phyloP scores from a whole-genome alignment of 2,888 invertebrate genomes.

The Choristoneura rosaceana region DNA sequence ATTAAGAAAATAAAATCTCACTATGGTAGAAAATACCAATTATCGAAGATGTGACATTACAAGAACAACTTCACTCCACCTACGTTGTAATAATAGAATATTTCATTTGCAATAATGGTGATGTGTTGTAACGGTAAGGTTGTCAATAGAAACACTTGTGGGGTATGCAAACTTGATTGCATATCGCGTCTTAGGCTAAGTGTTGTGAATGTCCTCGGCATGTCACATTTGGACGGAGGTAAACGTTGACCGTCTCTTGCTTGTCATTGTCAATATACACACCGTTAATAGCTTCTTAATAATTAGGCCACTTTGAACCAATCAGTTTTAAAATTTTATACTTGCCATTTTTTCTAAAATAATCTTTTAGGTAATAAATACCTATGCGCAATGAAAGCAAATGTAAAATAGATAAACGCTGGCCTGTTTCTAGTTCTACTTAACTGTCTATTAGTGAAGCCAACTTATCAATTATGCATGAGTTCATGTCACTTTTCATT shows the following conservation, averaged over 20 bases:
- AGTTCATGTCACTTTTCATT: conserved; percentile 30
- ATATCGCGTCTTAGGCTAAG: conserved; percentile 41
- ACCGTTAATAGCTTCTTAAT: neutral
- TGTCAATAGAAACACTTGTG: conserved; percentile 46
- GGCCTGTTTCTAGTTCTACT: conserved; percentile 3
- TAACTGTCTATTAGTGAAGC: conserved; percentile 7
- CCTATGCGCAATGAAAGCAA: neutral
- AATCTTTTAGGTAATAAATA: neutral
- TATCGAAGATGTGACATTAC: neutral
- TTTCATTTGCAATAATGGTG: neutral
- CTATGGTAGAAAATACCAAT: neutral
- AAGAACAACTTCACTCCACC: neutral
- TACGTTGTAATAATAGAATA: neutral
- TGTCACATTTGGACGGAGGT: conserved; percentile 7
- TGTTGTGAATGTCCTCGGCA: conserved; percentile 8
- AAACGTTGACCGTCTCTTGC: neutral
- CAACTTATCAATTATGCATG: conserved; percentile 7
- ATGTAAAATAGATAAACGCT: neutral
- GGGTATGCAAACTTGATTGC: conserved; percentile 49
- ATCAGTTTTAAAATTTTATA: too few relatives aligned
- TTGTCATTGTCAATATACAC: neutral
- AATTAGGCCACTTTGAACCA: too few relatives aligned
- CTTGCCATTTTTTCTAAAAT: neutral
- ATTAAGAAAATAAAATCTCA: neutral
- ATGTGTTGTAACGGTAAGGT: conserved; percentile 1